These are phyloP conservation scores for Coenobita brevimanus DNA, from an alignment of 1,140 invertebrate species.

Conservation along the genomic window DNA sequence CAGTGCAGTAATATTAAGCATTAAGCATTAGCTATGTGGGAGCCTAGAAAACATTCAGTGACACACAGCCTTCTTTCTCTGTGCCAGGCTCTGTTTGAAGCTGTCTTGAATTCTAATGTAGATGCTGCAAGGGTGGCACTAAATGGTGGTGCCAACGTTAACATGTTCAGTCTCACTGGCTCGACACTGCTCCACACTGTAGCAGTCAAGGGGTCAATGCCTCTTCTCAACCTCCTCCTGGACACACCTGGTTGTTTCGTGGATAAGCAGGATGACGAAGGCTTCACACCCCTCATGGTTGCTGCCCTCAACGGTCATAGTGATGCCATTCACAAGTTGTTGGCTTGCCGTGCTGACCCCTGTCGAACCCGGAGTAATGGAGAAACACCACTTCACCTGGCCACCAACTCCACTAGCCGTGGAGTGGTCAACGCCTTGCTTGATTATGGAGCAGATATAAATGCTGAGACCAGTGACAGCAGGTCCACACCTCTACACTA, in stretches of 20 bases:
- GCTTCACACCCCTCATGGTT: slow-evolving; percentile 41
- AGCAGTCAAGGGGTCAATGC: not conserved
- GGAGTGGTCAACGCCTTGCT: not conserved
- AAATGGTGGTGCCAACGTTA: slow-evolving; percentile 16
- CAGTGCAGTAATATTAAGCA: too few relatives aligned
- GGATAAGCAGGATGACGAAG: not conserved
- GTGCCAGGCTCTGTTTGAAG: slow-evolving; percentile 3
- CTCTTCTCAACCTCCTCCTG: slow-evolving; percentile 4
- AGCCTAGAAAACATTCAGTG: too few relatives aligned
- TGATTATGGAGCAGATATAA: slow-evolving; percentile 16
- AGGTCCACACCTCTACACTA: slow-evolving; percentile 28
- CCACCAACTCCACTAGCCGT: not conserved
- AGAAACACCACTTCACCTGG: slow-evolving; percentile 33
- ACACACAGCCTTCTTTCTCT: not conserved
- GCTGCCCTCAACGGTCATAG: slow-evolving; percentile 20
- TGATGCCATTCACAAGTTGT: not conserved
- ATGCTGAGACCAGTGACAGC: not conserved
- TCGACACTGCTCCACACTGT: slow-evolving; percentile 8
- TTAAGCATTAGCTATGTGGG: too few relatives aligned
- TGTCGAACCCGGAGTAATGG: not conserved
- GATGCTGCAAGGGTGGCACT: not conserved
- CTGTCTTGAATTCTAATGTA: not conserved
- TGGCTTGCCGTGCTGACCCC: not conserved
- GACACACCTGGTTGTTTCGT: not conserved
- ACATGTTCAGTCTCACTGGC: not conserved